Evolutionary conservation across 2,797 vertebrate genomes (phyloP).

Genomic region (Parotocinclus haroldoi): DNA sequence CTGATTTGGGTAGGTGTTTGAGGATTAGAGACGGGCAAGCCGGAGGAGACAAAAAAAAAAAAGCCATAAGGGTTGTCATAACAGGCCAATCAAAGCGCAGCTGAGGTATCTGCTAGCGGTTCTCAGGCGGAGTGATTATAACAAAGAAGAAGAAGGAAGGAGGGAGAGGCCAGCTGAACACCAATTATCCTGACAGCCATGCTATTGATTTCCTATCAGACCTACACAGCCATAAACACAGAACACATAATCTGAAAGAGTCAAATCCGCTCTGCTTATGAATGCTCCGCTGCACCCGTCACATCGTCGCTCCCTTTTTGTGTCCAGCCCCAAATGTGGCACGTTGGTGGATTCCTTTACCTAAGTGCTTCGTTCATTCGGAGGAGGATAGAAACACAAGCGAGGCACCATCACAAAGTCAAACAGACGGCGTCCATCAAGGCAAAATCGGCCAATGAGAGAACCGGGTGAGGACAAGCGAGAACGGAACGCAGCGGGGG

Average conservation of each 20-base stretch:
- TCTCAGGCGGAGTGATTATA: conserved; percentile 56
- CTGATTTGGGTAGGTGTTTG: conserved; percentile 56
- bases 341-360: too few species aligned
- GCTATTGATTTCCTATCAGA: conserved; percentile 58
- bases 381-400: too few species aligned
- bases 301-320: conserved; percentile 9
- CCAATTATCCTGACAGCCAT: conserved; percentile 58
- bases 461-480: too few species aligned
- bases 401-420: too few species aligned
- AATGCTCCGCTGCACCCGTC: conserved; percentile 40
- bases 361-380: too few species aligned
- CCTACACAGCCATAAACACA: conserved; percentile 57
- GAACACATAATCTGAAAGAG: conserved; percentile 57
- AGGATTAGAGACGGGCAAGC: conserved; percentile 60
- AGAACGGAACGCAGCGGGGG: too few species aligned
- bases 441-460: too few species aligned
- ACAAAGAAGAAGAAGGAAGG: conserved; percentile 64
- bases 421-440: too few species aligned
- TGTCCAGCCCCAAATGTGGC: conserved; percentile 18
- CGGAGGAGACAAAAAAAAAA: conserved; percentile 47
- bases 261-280: conserved; percentile 54
- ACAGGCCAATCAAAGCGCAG: conserved; percentile 51
- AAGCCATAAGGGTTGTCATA: conserved; percentile 58
- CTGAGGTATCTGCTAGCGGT: conserved; percentile 47
- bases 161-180: conserved; percentile 59